These are phyloP conservation scores for Tetraneura akinire DNA, from an alignment of 1,140 invertebrate species.

Conservation along the genomic window DNA sequence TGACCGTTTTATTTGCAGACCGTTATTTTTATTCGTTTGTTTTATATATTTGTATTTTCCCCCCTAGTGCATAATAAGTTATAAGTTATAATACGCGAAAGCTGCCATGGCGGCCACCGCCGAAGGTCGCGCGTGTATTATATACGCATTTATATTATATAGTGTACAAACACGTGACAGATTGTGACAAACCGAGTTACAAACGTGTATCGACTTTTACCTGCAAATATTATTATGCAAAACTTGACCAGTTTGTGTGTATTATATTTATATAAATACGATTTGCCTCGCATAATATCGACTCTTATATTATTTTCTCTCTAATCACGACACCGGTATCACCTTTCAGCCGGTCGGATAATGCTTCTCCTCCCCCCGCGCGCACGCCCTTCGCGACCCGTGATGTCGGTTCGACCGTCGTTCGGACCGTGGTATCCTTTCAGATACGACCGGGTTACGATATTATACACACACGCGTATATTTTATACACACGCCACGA, in stretches of 20 bases:
- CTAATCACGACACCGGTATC: constrained; percentile 48
- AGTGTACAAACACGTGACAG: constrained; percentile 5
- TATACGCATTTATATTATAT: no score
- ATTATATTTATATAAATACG: constrained; percentile 9
- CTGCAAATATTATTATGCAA: constrained; percentile 48
- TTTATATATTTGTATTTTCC: background rate
- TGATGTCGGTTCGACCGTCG: background rate
- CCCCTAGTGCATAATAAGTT: background rate
- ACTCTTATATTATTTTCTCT: constrained; percentile 41
- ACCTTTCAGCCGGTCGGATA: constrained; percentile 25
- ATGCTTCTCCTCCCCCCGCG: background rate
- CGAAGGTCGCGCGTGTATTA: constrained; percentile 24
- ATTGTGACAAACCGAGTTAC: constrained; percentile 41
- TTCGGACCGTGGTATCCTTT: background rate
- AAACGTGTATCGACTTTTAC: constrained; percentile 39
- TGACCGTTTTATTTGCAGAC: background rate
- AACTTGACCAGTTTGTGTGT: constrained; percentile 39
- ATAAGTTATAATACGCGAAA: background rate
- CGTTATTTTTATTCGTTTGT: background rate
- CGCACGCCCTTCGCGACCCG: no score
- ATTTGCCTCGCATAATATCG: background rate
- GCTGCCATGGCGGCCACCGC: background rate
- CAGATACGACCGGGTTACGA: no score
- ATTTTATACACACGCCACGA: background rate
- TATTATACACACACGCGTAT: constrained; percentile 8